Evolutionary conservation across 2,113 vertebrate genomes (phyloP).

Genomic region (Thunnus maccoyii): DNA sequence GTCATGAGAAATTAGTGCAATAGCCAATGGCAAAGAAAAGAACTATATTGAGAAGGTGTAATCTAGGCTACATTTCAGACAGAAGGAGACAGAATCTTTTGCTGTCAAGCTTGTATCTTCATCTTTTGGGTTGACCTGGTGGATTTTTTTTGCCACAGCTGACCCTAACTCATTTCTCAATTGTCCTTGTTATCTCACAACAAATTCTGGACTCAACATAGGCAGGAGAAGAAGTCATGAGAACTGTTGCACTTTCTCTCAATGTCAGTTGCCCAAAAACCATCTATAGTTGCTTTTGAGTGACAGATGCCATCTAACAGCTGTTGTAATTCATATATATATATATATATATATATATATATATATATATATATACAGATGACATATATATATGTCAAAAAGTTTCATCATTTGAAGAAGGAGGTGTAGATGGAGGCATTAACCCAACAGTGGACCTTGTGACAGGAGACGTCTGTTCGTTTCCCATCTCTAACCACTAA

Average conservation of each 20-base stretch:
- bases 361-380: too few relatives aligned
- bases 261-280: too few relatives aligned
- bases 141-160: slow-evolving; percentile 25
- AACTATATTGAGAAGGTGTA: slow-evolving; percentile 55
- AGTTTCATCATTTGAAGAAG: too few relatives aligned
- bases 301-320: too few relatives aligned
- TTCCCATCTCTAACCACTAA: too few relatives aligned
- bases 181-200: neutral
- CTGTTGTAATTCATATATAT: too few relatives aligned
- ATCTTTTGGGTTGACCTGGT: slow-evolving; percentile 48
- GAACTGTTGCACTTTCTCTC: neutral
- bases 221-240: neutral
- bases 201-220: neutral
- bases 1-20: slow-evolving; percentile 69
- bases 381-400: too few relatives aligned
- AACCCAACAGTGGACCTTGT: too few relatives aligned
- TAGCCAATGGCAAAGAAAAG: slow-evolving; percentile 68
- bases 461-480: too few relatives aligned
- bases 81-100: slow-evolving; percentile 25
- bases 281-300: too few relatives aligned
- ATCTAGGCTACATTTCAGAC: slow-evolving; percentile 62
- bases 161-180: slow-evolving; percentile 22
- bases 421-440: too few relatives aligned
- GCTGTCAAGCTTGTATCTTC: slow-evolving; percentile 31
- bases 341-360: too few relatives aligned